Conservation (phyloP, 2,113 vertebrate species). For the Strix uralensis region DNA sequence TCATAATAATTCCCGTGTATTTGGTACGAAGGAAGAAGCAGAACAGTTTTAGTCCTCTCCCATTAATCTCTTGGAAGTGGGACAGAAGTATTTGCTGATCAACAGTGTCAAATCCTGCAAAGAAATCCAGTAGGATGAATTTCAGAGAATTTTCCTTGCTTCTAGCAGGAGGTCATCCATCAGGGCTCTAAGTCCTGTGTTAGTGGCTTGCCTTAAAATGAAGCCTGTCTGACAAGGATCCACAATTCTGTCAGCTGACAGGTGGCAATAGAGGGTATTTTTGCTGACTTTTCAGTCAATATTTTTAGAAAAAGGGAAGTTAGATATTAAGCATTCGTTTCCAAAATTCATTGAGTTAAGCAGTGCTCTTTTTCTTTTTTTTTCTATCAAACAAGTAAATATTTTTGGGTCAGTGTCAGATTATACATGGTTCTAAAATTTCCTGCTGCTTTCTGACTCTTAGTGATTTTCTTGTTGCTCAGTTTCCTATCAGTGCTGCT, state of each 20-base stretch:
- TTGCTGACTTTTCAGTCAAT: not conserved
- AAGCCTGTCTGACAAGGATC: constrained; percentile 28
- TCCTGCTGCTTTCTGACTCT: not conserved
- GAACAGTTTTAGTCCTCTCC: not conserved
- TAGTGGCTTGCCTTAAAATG: constrained; percentile 10
- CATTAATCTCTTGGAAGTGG: constrained; percentile 29
- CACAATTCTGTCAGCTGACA: not conserved
- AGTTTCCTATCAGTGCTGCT: not conserved
- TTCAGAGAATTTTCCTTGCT: constrained; percentile 31
- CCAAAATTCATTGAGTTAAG: not conserved
- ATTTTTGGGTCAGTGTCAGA: not conserved
- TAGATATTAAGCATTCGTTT: not conserved
- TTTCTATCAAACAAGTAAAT: not conserved
- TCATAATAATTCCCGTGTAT: not conserved
- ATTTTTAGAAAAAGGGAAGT: not conserved
- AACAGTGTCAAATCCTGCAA: constrained; percentile 27
- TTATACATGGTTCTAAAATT: not conserved
- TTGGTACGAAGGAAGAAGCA: not conserved
- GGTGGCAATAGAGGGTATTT: not conserved
- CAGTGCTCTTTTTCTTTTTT: not conserved
- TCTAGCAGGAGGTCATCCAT: not conserved
- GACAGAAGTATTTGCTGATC: constrained; percentile 40
- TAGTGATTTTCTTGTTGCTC: not conserved
- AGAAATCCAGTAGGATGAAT: constrained; percentile 34
- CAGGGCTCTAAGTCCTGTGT: not conserved